Evolutionary conservation across 2,797 vertebrate species (phyloP).

Genomic region (Okamejei kenojei): DNA sequence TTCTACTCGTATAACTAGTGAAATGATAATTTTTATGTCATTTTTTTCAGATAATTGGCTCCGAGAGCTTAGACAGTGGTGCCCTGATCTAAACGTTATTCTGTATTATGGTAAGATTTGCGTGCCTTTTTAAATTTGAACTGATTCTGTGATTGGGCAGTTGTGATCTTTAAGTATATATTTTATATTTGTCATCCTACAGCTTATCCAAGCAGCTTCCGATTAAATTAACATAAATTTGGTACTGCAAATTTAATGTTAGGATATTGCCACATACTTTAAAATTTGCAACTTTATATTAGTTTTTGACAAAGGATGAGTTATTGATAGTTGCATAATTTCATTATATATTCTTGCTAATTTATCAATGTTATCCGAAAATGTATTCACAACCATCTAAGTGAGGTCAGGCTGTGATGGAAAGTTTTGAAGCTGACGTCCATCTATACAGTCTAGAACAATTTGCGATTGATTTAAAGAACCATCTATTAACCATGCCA

Average conservation of each 20-base stretch:
- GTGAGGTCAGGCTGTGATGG: no score
- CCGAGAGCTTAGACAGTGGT: constrained; percentile 85
- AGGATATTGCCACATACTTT: neutral
- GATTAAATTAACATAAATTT: neutral
- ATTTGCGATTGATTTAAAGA: no score
- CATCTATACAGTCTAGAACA: no score
- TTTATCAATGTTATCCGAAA: no score
- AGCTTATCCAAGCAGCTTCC: neutral
- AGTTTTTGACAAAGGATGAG: neutral
- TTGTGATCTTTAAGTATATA: neutral
- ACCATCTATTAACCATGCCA: no score
- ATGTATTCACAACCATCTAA: no score
- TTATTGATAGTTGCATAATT: neutral
- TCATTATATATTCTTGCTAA: neutral
- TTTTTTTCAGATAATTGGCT: constrained; percentile 84
- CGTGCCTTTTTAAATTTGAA: neutral
- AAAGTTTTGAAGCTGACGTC: no score
- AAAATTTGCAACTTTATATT: neutral
- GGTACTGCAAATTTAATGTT: neutral
- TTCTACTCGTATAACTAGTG: no score
- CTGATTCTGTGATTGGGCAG: neutral
- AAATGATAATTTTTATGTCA: neutral
- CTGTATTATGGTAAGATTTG: constrained; percentile 80
- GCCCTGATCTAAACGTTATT: constrained; percentile 77
- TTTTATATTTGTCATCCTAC: neutral